A percentile compares a stretch with the other conserved stretches of the same genome.
Conservation (phyloP, 2,888 invertebrate species). For the Cremastinae sp. region DNA sequence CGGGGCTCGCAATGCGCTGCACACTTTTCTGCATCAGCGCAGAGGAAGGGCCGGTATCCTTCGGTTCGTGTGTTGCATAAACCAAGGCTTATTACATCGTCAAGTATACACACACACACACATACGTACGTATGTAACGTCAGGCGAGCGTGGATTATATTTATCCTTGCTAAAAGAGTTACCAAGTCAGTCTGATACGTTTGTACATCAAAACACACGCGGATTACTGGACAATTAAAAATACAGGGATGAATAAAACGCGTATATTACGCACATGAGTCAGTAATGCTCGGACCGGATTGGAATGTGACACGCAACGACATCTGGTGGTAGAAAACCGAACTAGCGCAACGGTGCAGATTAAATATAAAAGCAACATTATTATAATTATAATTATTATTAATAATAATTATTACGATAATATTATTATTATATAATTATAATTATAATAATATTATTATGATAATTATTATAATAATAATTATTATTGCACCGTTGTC, state of each 20-base stretch:
- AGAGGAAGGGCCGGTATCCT: slow-evolving; percentile 57
- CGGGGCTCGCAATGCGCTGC: slow-evolving; percentile 44
- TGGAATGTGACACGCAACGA: slow-evolving; percentile 18
- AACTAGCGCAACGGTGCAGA: no score
- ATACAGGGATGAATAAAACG: slow-evolving; percentile 24
- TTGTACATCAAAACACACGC: background rate
- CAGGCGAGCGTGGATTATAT: slow-evolving; percentile 53
- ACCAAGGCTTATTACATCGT: slow-evolving; percentile 56
- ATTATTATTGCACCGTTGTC: no score
- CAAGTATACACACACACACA: slow-evolving; percentile 11
- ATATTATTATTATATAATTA: no score
- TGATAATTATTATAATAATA: no score
- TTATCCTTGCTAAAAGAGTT: slow-evolving; percentile 56
- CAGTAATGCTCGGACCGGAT: slow-evolving; percentile 57
- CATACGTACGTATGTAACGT: slow-evolving; percentile 32
- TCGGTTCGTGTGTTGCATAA: slow-evolving; percentile 55
- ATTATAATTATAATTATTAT: no score
- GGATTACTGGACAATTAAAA: background rate
- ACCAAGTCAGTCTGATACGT: slow-evolving; percentile 18
- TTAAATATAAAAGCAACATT: no score
- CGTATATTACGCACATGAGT: background rate
- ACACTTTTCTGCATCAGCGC: slow-evolving; percentile 59
- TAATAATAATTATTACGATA: no score
- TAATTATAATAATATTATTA: no score
- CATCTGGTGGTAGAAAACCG: no score